A percentile compares a stretch with the other conserved stretches of the same genome.
phyloP scores from a whole-genome alignment of 2,888 invertebrate species.

The Eristalinus aeneus region DNA sequence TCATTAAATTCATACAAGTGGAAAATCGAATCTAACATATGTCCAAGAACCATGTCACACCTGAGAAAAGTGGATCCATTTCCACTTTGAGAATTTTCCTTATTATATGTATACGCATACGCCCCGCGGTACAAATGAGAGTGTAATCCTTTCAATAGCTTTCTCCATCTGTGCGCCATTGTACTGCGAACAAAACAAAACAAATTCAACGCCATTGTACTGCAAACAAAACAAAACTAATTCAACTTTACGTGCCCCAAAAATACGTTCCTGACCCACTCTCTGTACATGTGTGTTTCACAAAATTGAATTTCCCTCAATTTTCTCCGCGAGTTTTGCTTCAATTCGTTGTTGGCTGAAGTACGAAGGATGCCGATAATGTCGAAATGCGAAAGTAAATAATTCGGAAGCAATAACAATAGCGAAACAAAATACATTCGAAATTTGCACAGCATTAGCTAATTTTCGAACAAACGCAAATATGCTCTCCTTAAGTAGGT shows the following conservation, averaged over 20 bases:
- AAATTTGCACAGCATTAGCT: not conserved
- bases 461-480: not conserved
- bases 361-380: not conserved
- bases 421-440: not conserved
- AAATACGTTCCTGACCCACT: too few relatives aligned
- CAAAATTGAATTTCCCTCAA: not conserved
- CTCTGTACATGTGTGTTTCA: not conserved
- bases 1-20: too few relatives aligned
- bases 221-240: not conserved
- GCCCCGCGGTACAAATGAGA: too few relatives aligned
- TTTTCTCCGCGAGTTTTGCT: not conserved
- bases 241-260: not conserved
- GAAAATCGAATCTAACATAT: too few relatives aligned
- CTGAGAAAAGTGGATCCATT: too few relatives aligned
- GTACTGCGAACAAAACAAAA: not conserved
- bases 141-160: too few relatives aligned
- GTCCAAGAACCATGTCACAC: too few relatives aligned
- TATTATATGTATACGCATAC: too few relatives aligned
- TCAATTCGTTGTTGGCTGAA: not conserved
- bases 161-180: not conserved
- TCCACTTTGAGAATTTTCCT: too few relatives aligned
- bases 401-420: not conserved
- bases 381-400: not conserved
- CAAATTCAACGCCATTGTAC: not conserved
- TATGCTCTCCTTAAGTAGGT: not conserved